Evolutionary conservation across 2,797 vertebrate species (phyloP).

Genomic region (Semaprochilodus insignis): DNA sequence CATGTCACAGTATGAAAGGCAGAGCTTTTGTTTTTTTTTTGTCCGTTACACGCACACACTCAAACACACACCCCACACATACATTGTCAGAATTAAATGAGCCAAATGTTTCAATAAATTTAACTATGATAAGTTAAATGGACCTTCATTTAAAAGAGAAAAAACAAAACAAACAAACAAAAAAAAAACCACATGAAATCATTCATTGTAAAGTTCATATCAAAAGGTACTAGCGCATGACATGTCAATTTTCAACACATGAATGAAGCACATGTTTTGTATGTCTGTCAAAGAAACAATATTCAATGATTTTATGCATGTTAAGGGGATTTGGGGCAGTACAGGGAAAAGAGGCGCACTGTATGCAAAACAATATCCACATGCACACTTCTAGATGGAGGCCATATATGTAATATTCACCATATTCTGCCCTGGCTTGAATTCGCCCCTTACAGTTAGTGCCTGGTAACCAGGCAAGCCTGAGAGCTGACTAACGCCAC

Average conservation of each 20-base stretch:
- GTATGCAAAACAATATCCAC: conserved; percentile 79
- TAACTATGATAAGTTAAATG: conserved; percentile 6
- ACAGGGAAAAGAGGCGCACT: conserved; percentile 66
- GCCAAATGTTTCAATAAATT: conserved; percentile 8
- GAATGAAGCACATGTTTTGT: conserved; percentile 44
- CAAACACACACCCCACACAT: conserved; percentile 16
- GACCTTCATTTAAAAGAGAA: too few relatives aligned
- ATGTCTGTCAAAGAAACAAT: conserved; percentile 39
- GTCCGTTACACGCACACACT: not conserved
- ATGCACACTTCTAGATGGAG: conserved; percentile 85
- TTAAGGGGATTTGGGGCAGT: conserved; percentile 36
- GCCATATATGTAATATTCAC: conserved; percentile 82
- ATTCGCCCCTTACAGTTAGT: conserved; percentile 84
- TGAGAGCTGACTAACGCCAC: conserved; percentile 84
- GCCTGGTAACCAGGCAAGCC: conserved; percentile 83
- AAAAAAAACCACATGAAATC: not conserved
- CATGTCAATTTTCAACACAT: conserved; percentile 22
- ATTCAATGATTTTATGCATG: conserved; percentile 49
- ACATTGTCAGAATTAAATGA: conserved; percentile 3
- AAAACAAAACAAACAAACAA: not conserved
- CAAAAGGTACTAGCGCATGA: conserved; percentile 21
- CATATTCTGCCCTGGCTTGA: conserved; percentile 85
- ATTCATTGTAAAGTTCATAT: not conserved
- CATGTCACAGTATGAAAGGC: conserved; percentile 33
- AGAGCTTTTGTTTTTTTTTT: not conserved